A percentile compares a stretch with the other conserved stretches of the same genome.
phyloP scores from a whole-genome alignment of 2,797 vertebrate species.

The Neostethus bicornis region DNA sequence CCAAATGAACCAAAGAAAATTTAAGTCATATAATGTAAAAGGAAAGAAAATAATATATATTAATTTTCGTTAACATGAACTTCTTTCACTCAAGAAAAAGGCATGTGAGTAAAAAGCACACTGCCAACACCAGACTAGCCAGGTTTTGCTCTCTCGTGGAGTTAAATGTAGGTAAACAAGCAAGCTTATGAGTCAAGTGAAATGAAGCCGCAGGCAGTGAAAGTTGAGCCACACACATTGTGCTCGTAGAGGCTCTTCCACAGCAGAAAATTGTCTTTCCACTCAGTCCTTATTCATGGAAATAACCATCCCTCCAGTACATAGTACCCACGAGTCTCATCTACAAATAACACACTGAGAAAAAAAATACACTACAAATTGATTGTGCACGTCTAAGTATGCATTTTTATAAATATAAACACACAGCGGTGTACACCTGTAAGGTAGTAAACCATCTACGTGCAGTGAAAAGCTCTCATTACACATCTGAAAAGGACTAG shows the following conservation, averaged over 20 bases:
- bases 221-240: slow-evolving; percentile 43
- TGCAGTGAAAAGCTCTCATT: slow-evolving; percentile 37
- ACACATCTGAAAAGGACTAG: slow-evolving; percentile 37
- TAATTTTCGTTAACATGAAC: slow-evolving; percentile 19
- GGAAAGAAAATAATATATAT: no score
- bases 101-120: slow-evolving; percentile 12
- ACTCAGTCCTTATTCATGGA: slow-evolving; percentile 28
- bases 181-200: slow-evolving; percentile 49
- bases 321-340: slow-evolving; percentile 17
- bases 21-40: no score
- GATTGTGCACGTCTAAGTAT: slow-evolving; percentile 15
- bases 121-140: slow-evolving; percentile 1
- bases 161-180: slow-evolving; percentile 52
- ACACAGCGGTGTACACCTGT: slow-evolving; percentile 20
- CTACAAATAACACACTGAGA: slow-evolving; percentile 34
- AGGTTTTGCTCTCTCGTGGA: slow-evolving; percentile 33
- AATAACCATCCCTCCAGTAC: slow-evolving; percentile 27
- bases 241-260: slow-evolving; percentile 33
- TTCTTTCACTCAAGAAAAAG: slow-evolving; percentile 15
- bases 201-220: slow-evolving; percentile 32
- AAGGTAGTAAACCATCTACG: slow-evolving; percentile 38
- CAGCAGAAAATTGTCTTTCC: slow-evolving; percentile 35
- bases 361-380: slow-evolving; percentile 33
- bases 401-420: slow-evolving; percentile 16
- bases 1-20: no score